Base-by-base conservation (phyloP, 1,140 invertebrate species). In the Akabosia matsudoensis region DNA sequence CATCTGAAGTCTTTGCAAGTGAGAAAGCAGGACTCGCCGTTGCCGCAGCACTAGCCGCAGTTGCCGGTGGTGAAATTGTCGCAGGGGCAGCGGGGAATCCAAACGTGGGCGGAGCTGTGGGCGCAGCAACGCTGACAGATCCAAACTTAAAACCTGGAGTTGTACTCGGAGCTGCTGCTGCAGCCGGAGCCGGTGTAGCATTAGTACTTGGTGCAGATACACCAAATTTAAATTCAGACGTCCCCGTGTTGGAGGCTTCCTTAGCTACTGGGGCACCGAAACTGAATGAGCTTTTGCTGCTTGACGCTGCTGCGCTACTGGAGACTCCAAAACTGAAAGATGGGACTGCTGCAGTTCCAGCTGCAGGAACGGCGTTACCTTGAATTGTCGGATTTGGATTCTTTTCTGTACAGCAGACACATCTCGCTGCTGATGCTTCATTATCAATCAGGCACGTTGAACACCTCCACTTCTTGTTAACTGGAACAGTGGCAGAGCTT, bases 381-480 rank as follows among this genome's bases (percentile, higher is more conserved):
- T 56, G 13, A 30, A 4, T 31, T 28, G 4, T 30, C 24, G 61
- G 7, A 31, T 67, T 67, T 13, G 61, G 61, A 67, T 67, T 67
- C 28, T 67, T 67, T 67, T 67, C 61, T 10, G 26, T 3, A 31
- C 61, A 67, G 31, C 61, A 67, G n/a, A 67, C 61, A 67, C 61
- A 67, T 28, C 7, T 22, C n/a, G 61, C 7, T 30, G 61, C 61
- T 16, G 1, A 2, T 28, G 28, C 24, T 7, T 67, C 61, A 31
- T 67, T 67, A 1, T 67, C 61, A 28, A 67, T 30, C 61, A 67
- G 28, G 28, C 61, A 67, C 1, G 61, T 67, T 31, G 61, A 7
- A 67, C 61, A 67, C 30, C 61, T 67, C 61, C 61, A 67, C 61
- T 67, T 67, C n/a, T 67, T 56, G 7, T 16, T 56, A 10, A 7